Base-by-base conservation (phyloP, 2,113 vertebrate genomes). In the Paramormyrops kingsleyae region DNA sequence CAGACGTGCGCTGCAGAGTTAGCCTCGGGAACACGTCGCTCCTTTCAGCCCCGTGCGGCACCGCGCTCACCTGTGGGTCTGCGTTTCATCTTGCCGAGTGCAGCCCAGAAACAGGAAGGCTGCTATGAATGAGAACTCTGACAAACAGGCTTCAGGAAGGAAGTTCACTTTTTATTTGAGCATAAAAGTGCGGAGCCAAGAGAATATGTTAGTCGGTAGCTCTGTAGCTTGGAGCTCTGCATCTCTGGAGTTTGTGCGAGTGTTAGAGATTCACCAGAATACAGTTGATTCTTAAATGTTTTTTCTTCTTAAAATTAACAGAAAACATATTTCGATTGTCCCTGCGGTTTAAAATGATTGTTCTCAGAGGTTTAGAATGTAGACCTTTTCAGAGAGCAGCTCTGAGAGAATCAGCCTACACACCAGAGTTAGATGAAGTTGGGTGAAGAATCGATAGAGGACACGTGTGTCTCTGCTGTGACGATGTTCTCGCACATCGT, bases 71-170 rank as follows among this genome's bases (percentile, higher is more conserved):
- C 80, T 77, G 7, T 77, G 47, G 59, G 88, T 84, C 83, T 74
- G 87, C 87, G n/a, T 85, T 59, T 92, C 86, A 90, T 87, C 80
- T 80, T 56, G 88, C 89, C 56, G 88, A 92, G 90, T 31, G 89
- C 84, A 88, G 44, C 47, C 7, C 19, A 90, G 89, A 91, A 90
- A 92, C 94, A 94, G 95, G 95, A 95, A 95, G 91, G 87, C 4
- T 92, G 88, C 89, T 92, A 94, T 96, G 95, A 95, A 95, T 95
- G 94, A 95, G 93, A 92, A 93, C 92, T 93, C 93, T 93, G 44
- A 94, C 88, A 93, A 87, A 90, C 90, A 91, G 94, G 93, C 88
- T 91, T 49, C 95, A 94, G 95, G 94, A 95, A 96, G 94, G 93
- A 96, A 94, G 91, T 92, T n/a, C 31, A 88, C 80, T 92, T 92